A percentile compares a stretch with the other conserved stretches of the same genome.
Conservation (phyloP, 2,888 invertebrate species). For the Callyntrura sp. region DNA sequence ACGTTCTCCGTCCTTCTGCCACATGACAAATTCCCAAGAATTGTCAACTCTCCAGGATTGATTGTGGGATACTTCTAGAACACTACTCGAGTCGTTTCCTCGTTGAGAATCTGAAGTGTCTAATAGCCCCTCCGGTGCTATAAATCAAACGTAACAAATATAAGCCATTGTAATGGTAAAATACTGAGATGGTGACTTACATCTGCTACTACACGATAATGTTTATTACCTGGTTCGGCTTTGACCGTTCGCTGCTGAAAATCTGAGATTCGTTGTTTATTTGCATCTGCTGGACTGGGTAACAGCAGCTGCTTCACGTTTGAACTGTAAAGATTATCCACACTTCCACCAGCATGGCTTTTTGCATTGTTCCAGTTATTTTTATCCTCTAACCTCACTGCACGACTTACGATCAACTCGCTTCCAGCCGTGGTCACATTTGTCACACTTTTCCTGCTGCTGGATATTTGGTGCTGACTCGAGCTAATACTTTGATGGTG, state of each 20-base stretch:
- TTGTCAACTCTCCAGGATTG: conserved; percentile 83
- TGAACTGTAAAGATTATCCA: conserved; percentile 82
- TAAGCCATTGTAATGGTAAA: background rate
- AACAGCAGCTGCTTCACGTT: conserved; percentile 72
- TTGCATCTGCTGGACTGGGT: conserved; percentile 50
- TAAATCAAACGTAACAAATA: conserved; percentile 25
- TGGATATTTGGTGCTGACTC: conserved; percentile 69
- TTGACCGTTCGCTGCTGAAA: conserved; percentile 23
- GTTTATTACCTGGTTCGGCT: conserved; percentile 28
- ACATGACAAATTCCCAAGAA: conserved; percentile 83
- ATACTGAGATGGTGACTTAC: no score
- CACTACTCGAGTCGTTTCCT: conserved; percentile 56
- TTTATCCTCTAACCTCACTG: conserved; percentile 61
- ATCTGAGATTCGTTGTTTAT: conserved; percentile 67
- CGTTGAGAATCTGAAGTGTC: conserved; percentile 56
- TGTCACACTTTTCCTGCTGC: conserved; percentile 65
- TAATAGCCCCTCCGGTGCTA: conserved; percentile 44
- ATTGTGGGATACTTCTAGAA: conserved; percentile 79
- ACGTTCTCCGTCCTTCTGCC: conserved; percentile 80
- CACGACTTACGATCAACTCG: conserved; percentile 64
- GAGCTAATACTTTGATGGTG: conserved; percentile 65
- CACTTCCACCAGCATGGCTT: conserved; percentile 78
- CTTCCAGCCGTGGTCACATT: conserved; percentile 71
- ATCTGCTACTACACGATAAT: background rate
- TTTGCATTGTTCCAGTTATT: conserved; percentile 69